phyloP scores from a whole-genome alignment of 2,113 vertebrate species.

The Penelope pileata region DNA sequence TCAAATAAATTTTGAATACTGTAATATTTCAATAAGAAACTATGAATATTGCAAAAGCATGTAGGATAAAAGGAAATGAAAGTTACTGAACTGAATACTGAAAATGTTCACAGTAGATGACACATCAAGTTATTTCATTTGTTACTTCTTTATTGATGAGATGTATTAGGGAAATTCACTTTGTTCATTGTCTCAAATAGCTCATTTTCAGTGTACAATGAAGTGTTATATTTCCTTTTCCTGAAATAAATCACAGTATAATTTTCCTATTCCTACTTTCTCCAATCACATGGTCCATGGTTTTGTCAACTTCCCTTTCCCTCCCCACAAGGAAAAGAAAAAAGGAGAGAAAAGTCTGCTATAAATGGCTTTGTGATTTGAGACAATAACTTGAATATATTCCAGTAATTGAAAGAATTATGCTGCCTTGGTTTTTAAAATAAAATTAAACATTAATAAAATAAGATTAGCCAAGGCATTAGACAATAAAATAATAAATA shows the following conservation, averaged over 20 bases:
- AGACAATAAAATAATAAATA: too few relatives aligned
- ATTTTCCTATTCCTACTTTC: neutral
- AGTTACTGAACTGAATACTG: neutral
- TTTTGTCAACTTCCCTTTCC: neutral
- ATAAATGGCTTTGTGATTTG: neutral
- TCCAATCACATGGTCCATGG: neutral
- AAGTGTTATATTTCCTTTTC: neutral
- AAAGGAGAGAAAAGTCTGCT: fast-evolving
- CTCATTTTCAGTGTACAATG: neutral
- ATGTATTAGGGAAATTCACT: neutral
- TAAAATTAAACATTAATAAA: neutral
- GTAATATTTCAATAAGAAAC: neutral
- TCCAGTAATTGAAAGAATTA: neutral
- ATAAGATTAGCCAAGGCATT: too few relatives aligned
- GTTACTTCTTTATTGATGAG: neutral
- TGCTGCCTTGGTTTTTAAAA: neutral
- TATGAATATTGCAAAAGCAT: neutral
- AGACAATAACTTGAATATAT: neutral
- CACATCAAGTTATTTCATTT: neutral
- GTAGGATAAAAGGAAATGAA: neutral
- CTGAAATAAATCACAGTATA: neutral
- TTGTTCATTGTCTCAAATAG: neutral
- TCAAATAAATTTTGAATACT: neutral
- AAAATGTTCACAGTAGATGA: neutral
- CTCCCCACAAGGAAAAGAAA: neutral